phyloP scores from a whole-genome alignment of 2,113 vertebrate genomes.

The Prochilodus magdalenae region DNA sequence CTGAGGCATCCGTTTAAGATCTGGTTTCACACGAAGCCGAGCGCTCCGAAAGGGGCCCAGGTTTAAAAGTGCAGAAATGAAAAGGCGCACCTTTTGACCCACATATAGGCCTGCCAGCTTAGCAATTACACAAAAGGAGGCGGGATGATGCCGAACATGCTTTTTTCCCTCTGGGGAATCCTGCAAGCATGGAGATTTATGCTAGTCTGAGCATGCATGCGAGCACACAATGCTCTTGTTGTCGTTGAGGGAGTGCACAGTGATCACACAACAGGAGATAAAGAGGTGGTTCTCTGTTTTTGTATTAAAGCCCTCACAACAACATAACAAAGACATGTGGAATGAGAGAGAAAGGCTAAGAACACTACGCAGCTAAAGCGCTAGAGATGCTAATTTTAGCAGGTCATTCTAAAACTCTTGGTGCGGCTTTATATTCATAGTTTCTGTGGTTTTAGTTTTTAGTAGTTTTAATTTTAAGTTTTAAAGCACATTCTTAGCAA shows the following conservation, averaged over 20 bases:
- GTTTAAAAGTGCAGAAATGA: conserved; percentile 30
- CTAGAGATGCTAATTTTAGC: background rate
- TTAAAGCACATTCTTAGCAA: too few relatives aligned
- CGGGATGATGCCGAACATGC: background rate
- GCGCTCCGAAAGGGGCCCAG: background rate
- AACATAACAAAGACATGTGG: conserved; percentile 1
- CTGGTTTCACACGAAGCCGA: background rate
- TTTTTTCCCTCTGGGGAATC: background rate
- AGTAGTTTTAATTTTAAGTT: too few relatives aligned
- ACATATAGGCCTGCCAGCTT: conserved; percentile 37
- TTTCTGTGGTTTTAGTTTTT: too few relatives aligned
- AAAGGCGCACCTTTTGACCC: conserved; percentile 57
- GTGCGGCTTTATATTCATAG: too few relatives aligned
- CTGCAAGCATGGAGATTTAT: conserved; percentile 17
- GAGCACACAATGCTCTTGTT: background rate
- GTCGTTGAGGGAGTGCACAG: background rate
- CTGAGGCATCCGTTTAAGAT: conserved; percentile 41
- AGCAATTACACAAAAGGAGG: conserved; percentile 8
- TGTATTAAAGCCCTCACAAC: background rate
- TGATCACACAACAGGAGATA: background rate
- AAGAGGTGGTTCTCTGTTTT: background rate
- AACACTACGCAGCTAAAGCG: background rate
- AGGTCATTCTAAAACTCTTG: too few relatives aligned
- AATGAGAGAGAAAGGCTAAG: too few relatives aligned
- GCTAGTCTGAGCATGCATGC: background rate